Evolutionary conservation across 2,113 vertebrate species (phyloP), one percentile per base, ranked within the genome.

Genomic region (Tenrec ecaudatus): DNA sequence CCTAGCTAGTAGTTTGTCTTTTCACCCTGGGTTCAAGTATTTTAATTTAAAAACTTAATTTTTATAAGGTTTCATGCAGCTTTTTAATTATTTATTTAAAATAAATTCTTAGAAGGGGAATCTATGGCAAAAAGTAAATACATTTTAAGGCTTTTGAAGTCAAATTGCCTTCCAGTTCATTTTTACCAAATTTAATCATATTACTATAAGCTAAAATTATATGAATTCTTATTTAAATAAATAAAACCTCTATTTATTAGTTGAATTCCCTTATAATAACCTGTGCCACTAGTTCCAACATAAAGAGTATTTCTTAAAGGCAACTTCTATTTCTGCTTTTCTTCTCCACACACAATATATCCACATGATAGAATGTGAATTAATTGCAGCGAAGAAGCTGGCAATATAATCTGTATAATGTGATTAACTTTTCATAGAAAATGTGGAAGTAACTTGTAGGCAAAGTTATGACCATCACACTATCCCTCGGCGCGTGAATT

Each of bases 401-500:
- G 66, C 87, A 85, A 88, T 88, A 73, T 58, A 79, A 86, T 88
- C 76, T 20, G 3, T 60, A 76, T 66, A 90, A 71, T 78, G 80
- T 76, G 62, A 38, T 92, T 95, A 80, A 14, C 40, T 95, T 97
- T 90, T 81, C 82, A 79, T 89, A 68, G 77, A 81, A 86, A 93
- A 73, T 43, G 58, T 78, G 43, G 86, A 92, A 86, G 88, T 94
- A 93, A 90, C 78, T 88, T 80, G 25, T 38, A 90, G 53, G 82
- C 77, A 78, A 91, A 78, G 71, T 88, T 89, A 31, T 57, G 77
- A 23, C 2, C 71, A 43, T n/a, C 79, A 82, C 11, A 23, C 57
- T 84, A 82, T 17, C 36, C 19, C 19, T 4, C 36, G 76, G 16
- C 10, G 62, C 23, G 81, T 90, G 90, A 94, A 94, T 94, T 88